Percentiles rank a stretch among this genome's conserved stretches.
These are phyloP conservation scores for Eristalis pertinax DNA, from an alignment of 2,888 invertebrate genomes.

Conservation along the genomic window DNA sequence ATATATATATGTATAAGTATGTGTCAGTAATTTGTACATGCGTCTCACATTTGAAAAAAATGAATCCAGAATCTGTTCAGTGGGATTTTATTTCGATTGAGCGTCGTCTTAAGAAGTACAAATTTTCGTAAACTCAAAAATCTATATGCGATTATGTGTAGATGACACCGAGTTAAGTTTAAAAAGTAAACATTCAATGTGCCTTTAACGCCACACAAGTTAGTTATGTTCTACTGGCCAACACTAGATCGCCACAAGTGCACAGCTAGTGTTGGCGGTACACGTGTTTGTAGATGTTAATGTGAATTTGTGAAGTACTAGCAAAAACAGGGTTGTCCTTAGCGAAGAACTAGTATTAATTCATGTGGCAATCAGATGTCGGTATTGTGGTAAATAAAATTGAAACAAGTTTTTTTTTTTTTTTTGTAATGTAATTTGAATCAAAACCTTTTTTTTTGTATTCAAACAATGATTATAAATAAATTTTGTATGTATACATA, in stretches of 20 bases:
- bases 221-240: background rate
- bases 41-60: background rate
- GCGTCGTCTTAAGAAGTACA: constrained; percentile 49
- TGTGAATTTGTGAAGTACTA: background rate
- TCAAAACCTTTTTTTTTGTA: background rate
- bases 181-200: constrained; percentile 30
- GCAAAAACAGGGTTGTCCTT: background rate
- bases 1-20: background rate
- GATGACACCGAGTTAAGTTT: background rate
- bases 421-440: background rate
- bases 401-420: background rate
- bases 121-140: constrained; percentile 35
- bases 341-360: background rate
- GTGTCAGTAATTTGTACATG: background rate
- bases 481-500: background rate
- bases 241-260: background rate
- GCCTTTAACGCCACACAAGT: constrained; percentile 24
- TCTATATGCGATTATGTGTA: background rate
- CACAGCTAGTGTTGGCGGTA: background rate
- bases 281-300: background rate
- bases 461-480: background rate
- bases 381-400: background rate
- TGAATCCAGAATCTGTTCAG: background rate
- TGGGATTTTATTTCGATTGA: constrained; percentile 15
- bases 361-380: background rate